Conservation (phyloP, 2,113 vertebrate genomes). For the Alaudala cheleensis region DNA sequence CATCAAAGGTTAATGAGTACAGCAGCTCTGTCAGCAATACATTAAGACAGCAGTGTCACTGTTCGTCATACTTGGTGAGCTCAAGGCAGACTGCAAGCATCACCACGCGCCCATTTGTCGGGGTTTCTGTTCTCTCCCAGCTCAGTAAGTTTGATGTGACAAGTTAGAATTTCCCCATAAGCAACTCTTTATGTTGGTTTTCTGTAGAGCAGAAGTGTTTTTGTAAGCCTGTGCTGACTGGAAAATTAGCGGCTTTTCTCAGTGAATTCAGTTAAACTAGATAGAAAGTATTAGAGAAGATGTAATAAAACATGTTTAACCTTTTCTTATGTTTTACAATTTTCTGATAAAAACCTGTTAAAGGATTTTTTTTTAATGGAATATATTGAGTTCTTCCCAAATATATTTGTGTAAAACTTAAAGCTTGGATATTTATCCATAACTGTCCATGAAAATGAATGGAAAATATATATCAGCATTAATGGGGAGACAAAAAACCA, state of each 20-base stretch:
- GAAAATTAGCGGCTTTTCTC: background rate
- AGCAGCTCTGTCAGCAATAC: conserved; percentile 59
- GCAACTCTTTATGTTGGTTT: background rate
- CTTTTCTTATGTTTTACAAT: background rate
- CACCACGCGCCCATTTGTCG: rapidly evolving
- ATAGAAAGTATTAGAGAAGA: background rate
- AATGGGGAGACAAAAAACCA: background rate
- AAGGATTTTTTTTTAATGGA: background rate
- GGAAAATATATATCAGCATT: background rate
- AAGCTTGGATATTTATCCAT: background rate
- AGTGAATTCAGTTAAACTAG: background rate
- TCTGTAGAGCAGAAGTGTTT: background rate
- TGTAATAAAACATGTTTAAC: background rate
- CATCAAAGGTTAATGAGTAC: conserved; percentile 63
- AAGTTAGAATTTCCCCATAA: background rate
- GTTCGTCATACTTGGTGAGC: background rate
- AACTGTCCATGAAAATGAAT: background rate
- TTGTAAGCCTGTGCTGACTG: background rate
- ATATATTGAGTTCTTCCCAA: background rate
- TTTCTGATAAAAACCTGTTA: background rate
- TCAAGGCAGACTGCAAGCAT: conserved; percentile 15
- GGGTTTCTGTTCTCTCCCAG: background rate
- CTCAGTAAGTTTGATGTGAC: conserved; percentile 10
- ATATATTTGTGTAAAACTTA: background rate
- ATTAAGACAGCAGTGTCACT: conserved; percentile 56